Evolutionary conservation across 2,113 vertebrate genomes (phyloP), one percentile per base, ranked within the genome.

Genomic region (Sapajus apella): DNA sequence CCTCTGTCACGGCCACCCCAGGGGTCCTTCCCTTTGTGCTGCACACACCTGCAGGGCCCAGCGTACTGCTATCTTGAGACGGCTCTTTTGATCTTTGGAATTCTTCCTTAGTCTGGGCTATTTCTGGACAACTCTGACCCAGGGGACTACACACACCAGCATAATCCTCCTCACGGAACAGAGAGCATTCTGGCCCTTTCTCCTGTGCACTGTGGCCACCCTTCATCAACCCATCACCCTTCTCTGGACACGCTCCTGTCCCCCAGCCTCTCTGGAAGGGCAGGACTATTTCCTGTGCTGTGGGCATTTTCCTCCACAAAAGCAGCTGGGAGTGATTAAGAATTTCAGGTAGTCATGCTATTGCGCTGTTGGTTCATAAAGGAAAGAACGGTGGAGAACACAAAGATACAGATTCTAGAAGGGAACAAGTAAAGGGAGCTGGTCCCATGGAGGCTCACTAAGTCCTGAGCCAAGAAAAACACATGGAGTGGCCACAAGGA

Each of bases 241-340:
- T 68, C 73, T 93, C 58, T 64, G 23, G 27, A 35, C 27, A 25
- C 0, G 0, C 21, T 30, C 47, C 35, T 2, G 13, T 10, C 43
- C 92, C 37, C 37, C 25, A 55, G 79, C 76, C 43, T 73, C 52
- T 95, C 68, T 86, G 23, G 30, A 81, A 93, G 79, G 55, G 16
- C 23, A 40, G 27, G 64, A 27, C 87, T 3, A 21, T 84, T 81
- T 76, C 52, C 86, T 76, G 72, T 43, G 73, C 52, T 80, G n/a
- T 66, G 30, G 70, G 50, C 6, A 66, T 87, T 40, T 70, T n/a
- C 2, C 50, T 82, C 32, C 32, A 75, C 11, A 27, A 52, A 86
- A 68, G 87, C 40, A 58, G 75, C 64, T 11, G n/a, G 85, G 32
- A 61, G 70, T n/a, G 61, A 90, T n/a, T 88, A 27, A 93, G 85